These are phyloP conservation scores for Heterodera carotae DNA, from an alignment of 1,140 invertebrate species.

Conservation along the genomic window DNA sequence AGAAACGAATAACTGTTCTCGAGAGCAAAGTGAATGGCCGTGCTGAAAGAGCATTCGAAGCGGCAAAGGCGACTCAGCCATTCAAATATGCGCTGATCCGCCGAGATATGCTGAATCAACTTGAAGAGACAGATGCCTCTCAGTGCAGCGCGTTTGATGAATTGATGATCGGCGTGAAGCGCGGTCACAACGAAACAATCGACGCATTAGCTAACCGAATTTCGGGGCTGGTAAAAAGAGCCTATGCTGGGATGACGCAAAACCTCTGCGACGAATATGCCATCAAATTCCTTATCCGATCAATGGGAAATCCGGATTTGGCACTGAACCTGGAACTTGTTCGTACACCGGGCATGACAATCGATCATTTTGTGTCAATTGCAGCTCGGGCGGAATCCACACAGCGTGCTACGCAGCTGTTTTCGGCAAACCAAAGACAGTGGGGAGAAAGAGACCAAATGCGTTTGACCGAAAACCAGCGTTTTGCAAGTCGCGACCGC, in stretches of 20 bases:
- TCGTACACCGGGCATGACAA: background rate
- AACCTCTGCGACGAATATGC: background rate
- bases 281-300: conserved; percentile 6
- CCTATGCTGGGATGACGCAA: background rate
- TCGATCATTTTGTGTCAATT: conserved; percentile 4
- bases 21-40: background rate
- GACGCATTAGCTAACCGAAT: conserved; percentile 3
- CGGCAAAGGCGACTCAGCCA: background rate
- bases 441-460: too few relatives aligned
- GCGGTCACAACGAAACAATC: conserved; percentile 1
- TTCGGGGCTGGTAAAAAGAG: background rate
- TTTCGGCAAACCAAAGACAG: too few relatives aligned
- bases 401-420: background rate
- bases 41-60: background rate
- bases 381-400: conserved; percentile 17
- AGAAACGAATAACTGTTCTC: background rate
- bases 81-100: background rate
- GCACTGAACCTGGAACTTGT: conserved; percentile 14
- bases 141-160: conserved; percentile 6
- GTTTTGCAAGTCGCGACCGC: too few relatives aligned
- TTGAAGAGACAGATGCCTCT: background rate
- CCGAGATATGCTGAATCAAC: background rate
- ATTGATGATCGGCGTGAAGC: background rate
- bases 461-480: too few relatives aligned
- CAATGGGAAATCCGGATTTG: too few relatives aligned